Base-by-base conservation (phyloP, 2,888 invertebrate genomes). In the Lasioglossum zephyrum region DNA sequence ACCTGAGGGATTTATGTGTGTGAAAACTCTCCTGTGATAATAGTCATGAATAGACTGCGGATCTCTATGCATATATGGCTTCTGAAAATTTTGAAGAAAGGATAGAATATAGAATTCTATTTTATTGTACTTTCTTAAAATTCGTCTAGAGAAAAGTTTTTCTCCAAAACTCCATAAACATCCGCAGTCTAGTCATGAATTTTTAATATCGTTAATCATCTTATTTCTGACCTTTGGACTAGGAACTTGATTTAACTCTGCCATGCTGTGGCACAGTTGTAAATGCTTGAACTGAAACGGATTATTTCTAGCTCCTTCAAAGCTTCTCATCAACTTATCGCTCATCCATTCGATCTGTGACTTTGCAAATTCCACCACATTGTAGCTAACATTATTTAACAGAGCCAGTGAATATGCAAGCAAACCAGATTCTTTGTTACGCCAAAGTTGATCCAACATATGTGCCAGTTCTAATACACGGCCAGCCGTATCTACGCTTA, bases 281-380 rank as follows among this genome's bases (percentile, higher is more conserved):
- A 99, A 96, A 95, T 99, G 98, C 87, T 98, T 98, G 87, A 99
- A 98, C 79, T 98, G 98, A 95, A 99, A 99, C 0, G 99, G 99
- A 96, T 99, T 99, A 92, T 98, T 98, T 81, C 99, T 96, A 0
- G 98, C 98, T 0, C 98, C 98, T 95, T 98, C 98, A 94, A 98
- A 98, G 78, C 97, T 97, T 85, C 98, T 97, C 96, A 99, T 99
- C 69, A 99, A 96, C 94, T 99, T 99, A 94, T 99, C 99, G 94
- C 99, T 99, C 99, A 99, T 99, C 99, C 99, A 99, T 95, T 99
- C 99, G 90, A 99, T 99, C 96, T 98, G 99, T 0, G 99, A 99
- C 95, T 99, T 99, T 2, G 99, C 99, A 95, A 99, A 99, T 95
- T 99, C 99, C 2, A 99, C 98, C 0, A 99, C 99, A 94, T 99